These are phyloP conservation scores for Odontamblyopus rebecca DNA, from an alignment of 2,797 vertebrate species.

Conservation along the genomic window DNA sequence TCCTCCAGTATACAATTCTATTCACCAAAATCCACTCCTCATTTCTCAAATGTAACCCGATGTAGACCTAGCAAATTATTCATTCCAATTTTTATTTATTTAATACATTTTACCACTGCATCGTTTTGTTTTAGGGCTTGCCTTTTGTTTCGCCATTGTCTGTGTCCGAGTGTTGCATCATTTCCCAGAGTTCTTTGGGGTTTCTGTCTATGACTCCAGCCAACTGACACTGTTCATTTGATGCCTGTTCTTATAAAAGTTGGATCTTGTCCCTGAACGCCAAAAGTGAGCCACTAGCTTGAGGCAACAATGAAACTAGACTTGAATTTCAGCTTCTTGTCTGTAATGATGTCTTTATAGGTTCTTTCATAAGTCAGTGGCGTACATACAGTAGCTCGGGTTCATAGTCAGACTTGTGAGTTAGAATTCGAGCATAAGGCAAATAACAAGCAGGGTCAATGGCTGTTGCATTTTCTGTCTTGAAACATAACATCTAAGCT, in stretches of 20 bases:
- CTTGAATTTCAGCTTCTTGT: conserved; percentile 30
- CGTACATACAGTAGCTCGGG: not conserved
- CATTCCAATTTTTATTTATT: conserved; percentile 18
- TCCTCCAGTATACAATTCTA: conserved; percentile 27
- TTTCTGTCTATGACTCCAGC: conserved; percentile 21
- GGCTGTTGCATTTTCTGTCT: no score
- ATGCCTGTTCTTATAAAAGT: conserved; percentile 60
- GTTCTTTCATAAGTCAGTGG: not conserved
- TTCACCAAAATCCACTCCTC: conserved; percentile 32
- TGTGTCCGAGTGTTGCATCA: conserved; percentile 48
- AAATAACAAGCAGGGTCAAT: not conserved
- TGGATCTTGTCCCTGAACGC: conserved; percentile 40
- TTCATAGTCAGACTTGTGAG: not conserved
- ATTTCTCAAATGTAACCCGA: conserved; percentile 45
- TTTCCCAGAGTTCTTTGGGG: conserved; percentile 31
- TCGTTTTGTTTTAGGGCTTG: conserved; percentile 33
- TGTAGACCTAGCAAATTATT: conserved; percentile 46
- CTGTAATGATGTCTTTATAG: conserved; percentile 47
- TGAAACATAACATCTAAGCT: no score
- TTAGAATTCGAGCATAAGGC: not conserved
- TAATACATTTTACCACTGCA: conserved; percentile 34
- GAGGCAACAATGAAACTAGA: conserved; percentile 43
- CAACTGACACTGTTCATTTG: conserved; percentile 45
- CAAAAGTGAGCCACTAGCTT: conserved; percentile 41
- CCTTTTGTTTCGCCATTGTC: conserved; percentile 13